Conservation (phyloP, 2,113 vertebrate genomes). For the Struthidea cinerea region DNA sequence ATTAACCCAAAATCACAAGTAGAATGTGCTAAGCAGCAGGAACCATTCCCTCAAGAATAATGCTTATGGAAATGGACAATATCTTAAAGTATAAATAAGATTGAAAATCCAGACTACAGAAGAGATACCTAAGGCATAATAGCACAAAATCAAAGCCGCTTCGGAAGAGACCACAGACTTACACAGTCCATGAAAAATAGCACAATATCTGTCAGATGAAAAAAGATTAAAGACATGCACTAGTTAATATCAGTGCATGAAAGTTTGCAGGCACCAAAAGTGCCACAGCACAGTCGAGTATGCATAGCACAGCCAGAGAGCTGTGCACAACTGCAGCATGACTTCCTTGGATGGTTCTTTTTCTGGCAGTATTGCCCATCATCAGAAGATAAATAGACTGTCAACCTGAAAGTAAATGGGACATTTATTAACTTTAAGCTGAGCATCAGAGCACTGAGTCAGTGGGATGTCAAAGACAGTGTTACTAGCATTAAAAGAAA, state of each 20-base stretch:
- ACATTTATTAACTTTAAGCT: constrained; percentile 49
- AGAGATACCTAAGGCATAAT: not conserved
- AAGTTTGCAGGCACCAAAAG: not conserved
- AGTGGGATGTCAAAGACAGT: not conserved
- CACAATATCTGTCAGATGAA: not conserved
- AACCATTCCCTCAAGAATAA: not conserved
- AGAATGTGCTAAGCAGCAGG: not conserved
- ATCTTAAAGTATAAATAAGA: constrained; percentile 1
- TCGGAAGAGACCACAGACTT: not conserved
- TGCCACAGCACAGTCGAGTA: not conserved
- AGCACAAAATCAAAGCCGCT: constrained; percentile 21
- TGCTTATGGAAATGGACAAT: not conserved
- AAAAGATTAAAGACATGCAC: constrained; percentile 4
- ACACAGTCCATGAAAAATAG: not conserved
- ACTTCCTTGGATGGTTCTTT: not conserved
- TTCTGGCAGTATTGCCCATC: not conserved
- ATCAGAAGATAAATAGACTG: constrained; percentile 44
- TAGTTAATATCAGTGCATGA: not conserved
- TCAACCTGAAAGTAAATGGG: constrained; percentile 37
- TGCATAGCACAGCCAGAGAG: not conserved
- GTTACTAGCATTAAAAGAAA: not conserved
- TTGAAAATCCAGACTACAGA: not conserved
- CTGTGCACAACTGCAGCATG: not conserved
- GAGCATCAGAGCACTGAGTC: not conserved
- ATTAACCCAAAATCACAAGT: not conserved